Evolutionary conservation across 2,888 invertebrate genomes (phyloP), one percentile per base, ranked within the genome.

Genomic region (Nephrotoma flavescens): DNA sequence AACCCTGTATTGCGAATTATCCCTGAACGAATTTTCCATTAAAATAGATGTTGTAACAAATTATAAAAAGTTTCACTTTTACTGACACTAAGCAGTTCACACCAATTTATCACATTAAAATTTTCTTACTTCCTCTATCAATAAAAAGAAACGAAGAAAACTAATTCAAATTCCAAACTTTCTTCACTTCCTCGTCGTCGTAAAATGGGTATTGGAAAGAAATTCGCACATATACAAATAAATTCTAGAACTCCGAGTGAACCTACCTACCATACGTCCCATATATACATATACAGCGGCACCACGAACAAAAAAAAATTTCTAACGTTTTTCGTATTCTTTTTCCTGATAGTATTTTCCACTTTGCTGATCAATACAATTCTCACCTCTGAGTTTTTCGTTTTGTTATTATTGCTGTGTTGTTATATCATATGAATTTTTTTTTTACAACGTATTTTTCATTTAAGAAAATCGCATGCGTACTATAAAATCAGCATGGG

Each of bases 401-500:
- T 71, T 44, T 71, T 71, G 71, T 71, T 71, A 71, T 71, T 71
- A 71, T 71, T 71, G 71, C 31, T 71, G 31, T 71, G 71, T 71
- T 71, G 71, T 71, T 31, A 31, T 31, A 71, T 71, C 42, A 84
- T 42, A 84, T 41, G 84, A 42, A 84, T 15, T 42, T 42, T 84
- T 19, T 42, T 84, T 42, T 42, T 42, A 84, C 84, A 42, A 84
- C 12, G 19, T 42, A 84, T 42, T 84, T 84, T 84, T 42, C 15
- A 84, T 42, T 84, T 42, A 84, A 71, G 71, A 71, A 71, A 86
- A 44, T 45, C 86, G 57, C 86, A 86, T 86, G 86, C 86, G 86
- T 57, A 52, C 52, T 41, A 44, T 57, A 57, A 41, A 44, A 41
- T 71, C 71, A 86, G 71, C 86, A 71, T 86, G 86, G 86, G 83